These are phyloP conservation scores for Gobius niger DNA, from an alignment of 2,113 vertebrate species.

Conservation along the genomic window DNA sequence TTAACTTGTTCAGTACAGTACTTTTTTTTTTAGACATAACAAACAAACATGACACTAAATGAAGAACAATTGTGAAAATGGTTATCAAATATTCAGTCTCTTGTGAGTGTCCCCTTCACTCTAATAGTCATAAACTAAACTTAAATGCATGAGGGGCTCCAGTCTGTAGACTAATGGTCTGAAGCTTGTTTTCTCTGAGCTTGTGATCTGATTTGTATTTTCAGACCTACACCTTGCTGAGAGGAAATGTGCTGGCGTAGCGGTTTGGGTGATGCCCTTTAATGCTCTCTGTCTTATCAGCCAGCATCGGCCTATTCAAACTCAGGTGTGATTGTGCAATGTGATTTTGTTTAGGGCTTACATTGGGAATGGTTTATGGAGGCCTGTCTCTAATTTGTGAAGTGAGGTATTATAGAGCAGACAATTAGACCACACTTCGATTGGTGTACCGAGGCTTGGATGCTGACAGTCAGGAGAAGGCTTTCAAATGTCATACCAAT, in stretches of 20 bases:
- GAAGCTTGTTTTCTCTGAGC: conserved; percentile 36
- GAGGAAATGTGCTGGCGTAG: conserved; percentile 59
- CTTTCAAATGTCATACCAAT: conserved; percentile 79
- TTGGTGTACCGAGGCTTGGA: conserved; percentile 56
- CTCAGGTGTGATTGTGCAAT: conserved; percentile 50
- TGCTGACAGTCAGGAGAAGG: conserved; percentile 75
- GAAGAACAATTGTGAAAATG: background rate
- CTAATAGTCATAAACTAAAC: background rate
- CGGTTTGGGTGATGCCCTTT: conserved; percentile 66
- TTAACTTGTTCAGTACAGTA: no score
- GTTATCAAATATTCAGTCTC: no score
- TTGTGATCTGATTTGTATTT: conserved; percentile 54
- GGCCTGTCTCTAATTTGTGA: conserved; percentile 65
- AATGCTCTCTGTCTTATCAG: conserved; percentile 63
- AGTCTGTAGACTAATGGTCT: conserved; percentile 23
- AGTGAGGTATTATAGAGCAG: conserved; percentile 69
- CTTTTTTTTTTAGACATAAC: background rate
- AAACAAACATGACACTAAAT: background rate
- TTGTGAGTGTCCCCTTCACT: background rate
- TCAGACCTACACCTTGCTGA: conserved; percentile 24
- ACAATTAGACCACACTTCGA: conserved; percentile 70
- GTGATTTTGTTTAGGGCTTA: conserved; percentile 54
- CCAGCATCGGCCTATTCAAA: conserved; percentile 57
- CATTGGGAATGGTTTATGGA: conserved; percentile 56
- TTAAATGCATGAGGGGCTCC: background rate